Evolutionary conservation across 2,113 vertebrate species (phyloP).

Genomic region (Campylomormyrus tamandua): DNA sequence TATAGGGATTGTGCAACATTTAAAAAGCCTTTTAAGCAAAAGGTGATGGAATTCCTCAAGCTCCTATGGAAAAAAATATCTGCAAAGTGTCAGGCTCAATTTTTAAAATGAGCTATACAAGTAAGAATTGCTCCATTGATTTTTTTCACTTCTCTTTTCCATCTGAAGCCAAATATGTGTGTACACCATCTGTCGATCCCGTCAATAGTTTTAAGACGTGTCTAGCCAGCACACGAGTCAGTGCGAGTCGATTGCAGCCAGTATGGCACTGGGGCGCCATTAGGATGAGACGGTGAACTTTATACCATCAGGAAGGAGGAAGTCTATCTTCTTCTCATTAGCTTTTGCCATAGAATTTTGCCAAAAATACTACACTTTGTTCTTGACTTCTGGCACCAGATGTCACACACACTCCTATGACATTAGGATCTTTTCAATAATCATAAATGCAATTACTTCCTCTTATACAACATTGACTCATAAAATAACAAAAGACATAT

Average conservation of each 20-base stretch:
- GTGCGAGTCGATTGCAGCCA: constrained; percentile 49
- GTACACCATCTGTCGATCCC: constrained; percentile 35
- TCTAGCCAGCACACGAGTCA: constrained; percentile 41
- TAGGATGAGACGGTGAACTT: constrained; percentile 37
- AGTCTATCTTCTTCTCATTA: constrained; percentile 37
- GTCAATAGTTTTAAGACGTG: constrained; percentile 39
- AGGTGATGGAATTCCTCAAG: neutral
- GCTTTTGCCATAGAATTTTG: constrained; percentile 43
- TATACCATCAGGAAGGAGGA: constrained; percentile 36
- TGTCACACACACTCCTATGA: constrained; percentile 33
- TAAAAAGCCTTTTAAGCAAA: neutral
- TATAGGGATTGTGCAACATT: neutral
- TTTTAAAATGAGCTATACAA: neutral
- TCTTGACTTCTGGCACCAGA: constrained; percentile 28
- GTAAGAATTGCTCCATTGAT: constrained; percentile 1
- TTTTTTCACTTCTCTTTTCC: constrained; percentile 20
- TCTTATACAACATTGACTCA: constrained; percentile 32
- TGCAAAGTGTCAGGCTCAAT: neutral
- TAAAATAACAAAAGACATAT: constrained; percentile 26
- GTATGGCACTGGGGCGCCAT: constrained; percentile 46
- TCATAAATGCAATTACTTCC: constrained; percentile 45
- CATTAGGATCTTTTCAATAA: constrained; percentile 21
- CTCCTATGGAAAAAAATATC: neutral
- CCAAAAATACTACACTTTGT: constrained; percentile 21
- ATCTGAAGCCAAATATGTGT: constrained; percentile 36